These are phyloP conservation scores for Amiota mariae DNA, from an alignment of 2,888 invertebrate genomes.

Conservation along the genomic window DNA sequence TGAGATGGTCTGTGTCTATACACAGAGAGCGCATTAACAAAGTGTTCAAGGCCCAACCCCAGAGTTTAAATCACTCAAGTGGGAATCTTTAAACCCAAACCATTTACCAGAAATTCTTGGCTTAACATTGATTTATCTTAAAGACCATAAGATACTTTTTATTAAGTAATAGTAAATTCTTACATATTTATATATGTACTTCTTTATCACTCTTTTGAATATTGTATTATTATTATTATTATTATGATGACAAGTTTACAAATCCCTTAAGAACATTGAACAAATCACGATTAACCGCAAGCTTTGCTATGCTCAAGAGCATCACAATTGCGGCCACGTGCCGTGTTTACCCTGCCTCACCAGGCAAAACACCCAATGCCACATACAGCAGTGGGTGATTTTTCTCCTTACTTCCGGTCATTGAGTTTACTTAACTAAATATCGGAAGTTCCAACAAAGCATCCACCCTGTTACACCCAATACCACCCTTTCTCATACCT, in stretches of 20 bases:
- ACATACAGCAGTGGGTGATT: slow-evolving; percentile 35
- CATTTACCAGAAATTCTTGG: neutral
- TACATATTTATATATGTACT: too few species aligned
- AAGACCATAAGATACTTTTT: neutral
- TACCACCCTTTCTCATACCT: too few species aligned
- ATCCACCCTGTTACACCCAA: too few species aligned
- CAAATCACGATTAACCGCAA: slow-evolving; percentile 60
- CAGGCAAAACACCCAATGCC: neutral
- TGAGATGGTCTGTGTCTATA: neutral
- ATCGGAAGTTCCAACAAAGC: slow-evolving; percentile 26
- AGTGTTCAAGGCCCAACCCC: too few species aligned
- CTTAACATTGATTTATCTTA: neutral
- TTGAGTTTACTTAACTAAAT: slow-evolving; percentile 54
- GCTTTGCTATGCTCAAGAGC: slow-evolving; percentile 42
- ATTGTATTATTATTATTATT: too few species aligned
- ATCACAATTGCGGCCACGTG: slow-evolving; percentile 48
- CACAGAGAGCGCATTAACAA: neutral
- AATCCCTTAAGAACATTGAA: slow-evolving; percentile 41
- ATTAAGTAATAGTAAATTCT: too few species aligned
- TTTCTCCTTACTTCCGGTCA: slow-evolving; percentile 70
- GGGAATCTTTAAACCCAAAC: neutral
- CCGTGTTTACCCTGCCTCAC: slow-evolving; percentile 26
- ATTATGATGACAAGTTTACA: neutral
- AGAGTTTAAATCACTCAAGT: too few species aligned
- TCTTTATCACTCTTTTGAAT: too few species aligned